Base-by-base conservation (phyloP, 2,797 vertebrate species). In the Tragopan temminckii region DNA sequence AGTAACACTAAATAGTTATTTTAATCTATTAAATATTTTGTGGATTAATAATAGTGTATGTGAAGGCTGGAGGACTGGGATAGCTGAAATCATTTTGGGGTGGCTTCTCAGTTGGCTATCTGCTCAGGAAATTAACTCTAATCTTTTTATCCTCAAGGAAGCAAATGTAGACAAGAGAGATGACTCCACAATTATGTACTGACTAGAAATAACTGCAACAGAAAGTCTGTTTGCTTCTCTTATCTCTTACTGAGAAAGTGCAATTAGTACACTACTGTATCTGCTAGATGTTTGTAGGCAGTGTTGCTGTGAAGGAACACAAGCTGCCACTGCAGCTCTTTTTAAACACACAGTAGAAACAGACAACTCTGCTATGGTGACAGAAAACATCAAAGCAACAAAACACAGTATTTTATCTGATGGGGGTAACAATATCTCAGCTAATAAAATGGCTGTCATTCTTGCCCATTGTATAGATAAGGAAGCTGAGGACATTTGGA, bases 381-480 rank as follows among this genome's bases (percentile, higher is more conserved):
- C 71, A 95, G 87, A 96, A 96, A 91, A 93, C 45, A 96, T 96
- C 94, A 95, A 89, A 96, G 93, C 91, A 91, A 67, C 31, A 95
- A 89, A 96, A 85, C 85, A 80, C n/a, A 13, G 61, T 59, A 24
- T 94, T 97, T 95, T 95, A 92, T 96, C 92, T 97, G 93, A 96
- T 97, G 96, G 89, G 69, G 68, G 92, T 91, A 97, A 97, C 94
- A 96, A 82, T 96, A 96, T 95, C 89, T 94, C 91, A 92, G 86
- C 82, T 97, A 97, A 97, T 97, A 97, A 97, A 97, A 96, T 93
- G 90, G 77, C 93, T 97, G 94, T 96, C 94, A 93, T 92, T 50
- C 63, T 71, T 96, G 79, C 77, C 91, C 78, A 35, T 79, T 90
- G 77, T 93, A 83, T 81, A 96, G 96, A 97, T 96, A 96, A 97